These are phyloP conservation scores for Geodia barretti DNA, from an alignment of 37 sponge, comb jelly and placozoan species.

Conservation along the genomic window DNA sequence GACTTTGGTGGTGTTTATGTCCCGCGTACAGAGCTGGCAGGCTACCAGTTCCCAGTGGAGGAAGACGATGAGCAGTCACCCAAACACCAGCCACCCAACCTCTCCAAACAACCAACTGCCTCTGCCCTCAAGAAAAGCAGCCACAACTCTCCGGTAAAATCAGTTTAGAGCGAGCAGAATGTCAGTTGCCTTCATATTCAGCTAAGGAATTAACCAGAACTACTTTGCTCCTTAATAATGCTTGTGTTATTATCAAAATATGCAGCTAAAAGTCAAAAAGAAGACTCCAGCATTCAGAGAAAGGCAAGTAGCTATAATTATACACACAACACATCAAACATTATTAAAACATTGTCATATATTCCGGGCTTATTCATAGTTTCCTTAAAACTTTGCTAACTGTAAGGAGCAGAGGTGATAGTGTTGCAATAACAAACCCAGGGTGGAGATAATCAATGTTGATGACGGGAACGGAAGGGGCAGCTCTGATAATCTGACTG, in stretches of 20 bases:
- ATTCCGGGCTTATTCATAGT: no score
- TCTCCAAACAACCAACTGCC: constrained; percentile 12
- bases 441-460: constrained; percentile 60
- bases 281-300: constrained; percentile 39
- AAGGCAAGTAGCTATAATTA: constrained; percentile 21
- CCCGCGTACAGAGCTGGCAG: constrained; percentile 5
- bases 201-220: no score
- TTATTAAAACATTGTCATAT: no score
- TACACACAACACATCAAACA: no score
- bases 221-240: background rate
- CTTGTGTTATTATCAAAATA: no score
- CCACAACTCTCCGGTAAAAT: background rate
- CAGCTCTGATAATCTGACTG: constrained; percentile 7
- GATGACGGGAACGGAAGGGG: constrained; percentile 2
- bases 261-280: background rate
- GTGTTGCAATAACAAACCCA: no score
- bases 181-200: background rate
- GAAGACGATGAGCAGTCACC: constrained; percentile 27
- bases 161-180: background rate
- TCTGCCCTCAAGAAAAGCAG: constrained; percentile 50
- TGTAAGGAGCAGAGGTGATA: no score
- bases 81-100: constrained; percentile 2
- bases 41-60: constrained; percentile 63
- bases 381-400: no score
- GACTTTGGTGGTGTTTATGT: no score